phyloP scores from a whole-genome alignment of 35 echinoderm and acorn worm species.

The Ophiothrix spiculata region DNA sequence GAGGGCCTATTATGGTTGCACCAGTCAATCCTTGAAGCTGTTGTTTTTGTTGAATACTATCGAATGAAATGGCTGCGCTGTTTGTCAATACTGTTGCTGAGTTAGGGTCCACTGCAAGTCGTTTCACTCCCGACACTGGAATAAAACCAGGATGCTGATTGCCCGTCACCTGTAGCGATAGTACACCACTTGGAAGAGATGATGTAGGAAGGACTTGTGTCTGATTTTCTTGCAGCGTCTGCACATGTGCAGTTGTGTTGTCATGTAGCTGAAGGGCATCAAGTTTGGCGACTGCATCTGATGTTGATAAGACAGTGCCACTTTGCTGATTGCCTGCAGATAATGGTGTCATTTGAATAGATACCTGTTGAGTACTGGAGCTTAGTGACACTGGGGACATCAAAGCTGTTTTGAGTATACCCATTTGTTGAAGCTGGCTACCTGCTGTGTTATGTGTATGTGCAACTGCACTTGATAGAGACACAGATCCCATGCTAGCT shows the following conservation, averaged over 20 bases:
- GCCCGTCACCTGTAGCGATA: background rate
- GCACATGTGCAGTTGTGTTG: background rate
- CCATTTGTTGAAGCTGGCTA: too few relatives aligned
- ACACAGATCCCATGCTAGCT: background rate
- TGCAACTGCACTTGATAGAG: background rate
- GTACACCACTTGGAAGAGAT: background rate
- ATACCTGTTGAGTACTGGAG: conserved; percentile 3
- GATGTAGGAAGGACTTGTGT: background rate
- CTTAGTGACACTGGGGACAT: background rate
- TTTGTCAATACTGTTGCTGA: conserved; percentile 6
- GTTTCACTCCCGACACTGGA: background rate
- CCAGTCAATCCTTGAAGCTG: background rate
- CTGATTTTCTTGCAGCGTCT: background rate
- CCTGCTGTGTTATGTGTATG: background rate
- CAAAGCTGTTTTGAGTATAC: background rate
- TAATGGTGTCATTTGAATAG: too few relatives aligned
- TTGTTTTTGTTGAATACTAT: background rate
- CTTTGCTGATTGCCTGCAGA: too few relatives aligned
- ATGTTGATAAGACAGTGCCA: too few relatives aligned
- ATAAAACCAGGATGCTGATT: background rate
- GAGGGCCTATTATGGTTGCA: too few relatives aligned
- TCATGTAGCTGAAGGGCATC: background rate
- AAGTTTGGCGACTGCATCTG: background rate
- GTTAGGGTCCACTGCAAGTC: background rate
- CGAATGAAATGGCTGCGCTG: background rate